Evolutionary conservation across 1,140 invertebrate species (phyloP).

Genomic region (Leguminivora glycinivorella): DNA sequence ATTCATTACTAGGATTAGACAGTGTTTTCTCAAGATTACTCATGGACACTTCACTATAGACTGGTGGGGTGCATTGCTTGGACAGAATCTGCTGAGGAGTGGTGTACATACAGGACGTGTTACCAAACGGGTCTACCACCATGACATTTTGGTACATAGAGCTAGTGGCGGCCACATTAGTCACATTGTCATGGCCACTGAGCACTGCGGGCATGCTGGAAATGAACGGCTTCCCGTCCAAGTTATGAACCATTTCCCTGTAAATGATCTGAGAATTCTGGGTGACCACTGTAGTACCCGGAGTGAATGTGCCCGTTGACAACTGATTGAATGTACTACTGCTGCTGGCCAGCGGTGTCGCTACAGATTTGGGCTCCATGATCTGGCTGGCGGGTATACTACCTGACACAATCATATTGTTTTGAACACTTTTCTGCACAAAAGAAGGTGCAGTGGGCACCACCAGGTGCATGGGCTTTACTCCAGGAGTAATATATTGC

Average conservation of each 20-base stretch:
- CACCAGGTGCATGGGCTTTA: conserved; percentile 68
- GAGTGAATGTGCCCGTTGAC: conserved; percentile 52
- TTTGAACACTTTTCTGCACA: conserved; percentile 69
- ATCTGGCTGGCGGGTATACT: conserved; percentile 47
- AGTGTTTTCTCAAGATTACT: conserved; percentile 42
- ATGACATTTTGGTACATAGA: conserved; percentile 75
- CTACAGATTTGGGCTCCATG: conserved; percentile 51
- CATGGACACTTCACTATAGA: conserved; percentile 50
- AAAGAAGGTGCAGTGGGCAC: conserved; percentile 64
- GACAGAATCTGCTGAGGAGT: conserved; percentile 55
- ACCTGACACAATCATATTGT: conserved; percentile 63
- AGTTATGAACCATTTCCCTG: conserved; percentile 70
- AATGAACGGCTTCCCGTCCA: conserved; percentile 70
- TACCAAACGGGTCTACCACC: conserved; percentile 72
- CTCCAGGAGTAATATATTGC: conserved; percentile 63
- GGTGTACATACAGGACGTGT: conserved; percentile 67
- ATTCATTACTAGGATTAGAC: conserved; percentile 46
- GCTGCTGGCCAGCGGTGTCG: conserved; percentile 42
- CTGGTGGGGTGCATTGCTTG: conserved; percentile 49
- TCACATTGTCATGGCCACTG: conserved; percentile 54
- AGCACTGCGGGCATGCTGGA: conserved; percentile 60
- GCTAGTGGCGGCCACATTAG: conserved; percentile 60
- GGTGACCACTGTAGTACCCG: conserved; percentile 66
- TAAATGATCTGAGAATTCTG: conserved; percentile 75
- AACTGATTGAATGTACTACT: conserved; percentile 57